Percentiles rank a stretch among this genome's conserved stretches.
These are phyloP conservation scores for Andinoacara biseriatus DNA, from an alignment of 2,113 vertebrate genomes.

Conservation along the genomic window DNA sequence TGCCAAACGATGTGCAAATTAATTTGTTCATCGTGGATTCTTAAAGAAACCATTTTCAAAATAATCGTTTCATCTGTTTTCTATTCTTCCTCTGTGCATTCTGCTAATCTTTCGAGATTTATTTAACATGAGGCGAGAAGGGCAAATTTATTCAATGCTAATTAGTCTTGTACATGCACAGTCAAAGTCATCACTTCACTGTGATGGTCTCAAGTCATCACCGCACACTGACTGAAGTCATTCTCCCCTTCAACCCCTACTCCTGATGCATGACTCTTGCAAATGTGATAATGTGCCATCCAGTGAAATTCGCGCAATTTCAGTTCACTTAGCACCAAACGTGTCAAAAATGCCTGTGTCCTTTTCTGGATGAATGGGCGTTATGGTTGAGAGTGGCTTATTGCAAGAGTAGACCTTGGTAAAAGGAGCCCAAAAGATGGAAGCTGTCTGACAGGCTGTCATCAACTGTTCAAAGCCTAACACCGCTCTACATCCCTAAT, in stretches of 20 bases:
- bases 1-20: not conserved
- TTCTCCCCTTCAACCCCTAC: slow-evolving; percentile 54
- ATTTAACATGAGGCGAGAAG: slow-evolving; percentile 42
- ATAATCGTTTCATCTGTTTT: not conserved
- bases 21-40: slow-evolving; percentile 3
- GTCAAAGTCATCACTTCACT: slow-evolving; percentile 59
- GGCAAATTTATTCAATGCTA: slow-evolving; percentile 72
- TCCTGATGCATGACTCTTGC: slow-evolving; percentile 56
- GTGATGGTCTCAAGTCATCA: slow-evolving; percentile 55
- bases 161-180: slow-evolving; percentile 64
- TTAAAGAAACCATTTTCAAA: not conserved
- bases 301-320: slow-evolving; percentile 79
- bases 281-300: slow-evolving; percentile 81
- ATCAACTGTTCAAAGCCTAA: slow-evolving; percentile 71
- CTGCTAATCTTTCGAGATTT: slow-evolving; percentile 12
- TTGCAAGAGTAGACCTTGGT: slow-evolving; percentile 66
- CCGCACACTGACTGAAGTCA: slow-evolving; percentile 49
- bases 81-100: not conserved
- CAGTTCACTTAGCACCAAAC: slow-evolving; percentile 78
- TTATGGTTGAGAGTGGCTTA: slow-evolving; percentile 63
- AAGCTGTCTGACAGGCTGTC: slow-evolving; percentile 77
- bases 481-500: slow-evolving; percentile 64
- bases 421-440: slow-evolving; percentile 63
- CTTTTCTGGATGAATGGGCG: slow-evolving; percentile 79
- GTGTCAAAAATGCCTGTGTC: slow-evolving; percentile 78